Evolutionary conservation across 2,113 vertebrate genomes (phyloP), one percentile per base, ranked within the genome.

Genomic region (Gyps fulvus): DNA sequence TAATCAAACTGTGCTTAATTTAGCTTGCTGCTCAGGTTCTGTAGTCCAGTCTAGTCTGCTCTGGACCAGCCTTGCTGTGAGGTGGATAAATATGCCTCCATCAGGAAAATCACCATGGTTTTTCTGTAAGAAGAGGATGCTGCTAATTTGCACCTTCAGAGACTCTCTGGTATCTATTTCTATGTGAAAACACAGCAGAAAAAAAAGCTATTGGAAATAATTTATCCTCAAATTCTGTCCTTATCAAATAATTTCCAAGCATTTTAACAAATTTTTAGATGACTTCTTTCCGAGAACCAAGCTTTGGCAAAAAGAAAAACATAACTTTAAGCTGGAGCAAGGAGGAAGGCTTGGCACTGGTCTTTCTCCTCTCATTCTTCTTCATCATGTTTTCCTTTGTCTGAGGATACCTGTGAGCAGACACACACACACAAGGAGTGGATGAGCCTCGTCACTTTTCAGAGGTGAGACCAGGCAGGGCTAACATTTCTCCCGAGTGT

Each of bases 391-490:
- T 90, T 66, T 40, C 14, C 13, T 72, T 82, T 90, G 59, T 65
- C 72, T 78, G 43, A 76, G 62, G 66, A 43, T 69, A 20, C 0
- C 0, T 78, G 42, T 62, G 61, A 82, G 73, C 29, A 76, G n/a
- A 67, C 2, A 26, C 11, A 43, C 14, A 43, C 0, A 3, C 32
- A 40, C 23, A 54, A 61, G 1, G 9, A 81, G 18, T 17, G 26
- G 17, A 26, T 3, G 40, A 73, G 6, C 23, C 11, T 79, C 0
- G 0, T 36, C n/a, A 54, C 5, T 78, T 83, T 61, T 61, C 34
- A 72, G 42, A 61, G 45, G 36, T 43, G 27, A 93, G 54, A 59
- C 20, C 15, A 63, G 59, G 29, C n/a, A 74, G 45, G 69, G 59
- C 10, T 57, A 61, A 55, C 17, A 38, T 55, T 78, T 87, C 36